Evolutionary conservation across 2,113 vertebrate genomes (phyloP), one percentile per base, ranked within the genome.

Genomic region (Rhagologus leucostigma): DNA sequence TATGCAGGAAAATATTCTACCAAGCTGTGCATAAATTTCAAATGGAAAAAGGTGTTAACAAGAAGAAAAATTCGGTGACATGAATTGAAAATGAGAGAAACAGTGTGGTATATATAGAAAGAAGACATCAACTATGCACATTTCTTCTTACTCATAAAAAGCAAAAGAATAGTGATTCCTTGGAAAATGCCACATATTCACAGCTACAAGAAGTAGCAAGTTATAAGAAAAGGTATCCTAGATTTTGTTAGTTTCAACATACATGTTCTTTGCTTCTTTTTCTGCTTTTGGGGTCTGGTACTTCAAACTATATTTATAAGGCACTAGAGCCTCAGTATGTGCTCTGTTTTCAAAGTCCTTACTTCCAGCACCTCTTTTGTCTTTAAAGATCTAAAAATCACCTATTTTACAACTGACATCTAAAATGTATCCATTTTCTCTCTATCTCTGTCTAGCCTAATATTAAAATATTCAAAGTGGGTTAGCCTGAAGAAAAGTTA

Each of bases 241-340:
- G 20, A 60, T 47, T 91, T 96, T 83, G 3, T 21, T 67, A 50
- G 13, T 79, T 68, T 81, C 33, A 56, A 80, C 8, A n/a, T 32
- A 56, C 2, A 21, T 0, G 0, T 60, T 59, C 7, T 35, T 46
- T 39, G 17, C 10, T 4, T 4, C 32, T 76, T 90, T 75, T 78
- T 29, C 37, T 79, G 5, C 19, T 67, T 86, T 52, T 16, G 17
- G 7, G 3, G 0, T 70, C 49, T 81, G 13, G 12, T 73, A 53
- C 8, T 21, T 55, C 30, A 50, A 75, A 44, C 7, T 60, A 6
- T 19, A 33, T 79, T 64, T 91, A 65, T 14, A 46, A 84, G 47
- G 35, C 5, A 20, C 11, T 2, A 3, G 30, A 76, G 10, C 4
- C 3, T 62, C 24, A 27, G 5, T 9, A 35, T 6, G 2, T 13